A percentile compares a stretch with the other conserved stretches of the same genome.
Evolutionary conservation across 2,113 vertebrate genomes (phyloP).

Genomic region (Piprites chloris): DNA sequence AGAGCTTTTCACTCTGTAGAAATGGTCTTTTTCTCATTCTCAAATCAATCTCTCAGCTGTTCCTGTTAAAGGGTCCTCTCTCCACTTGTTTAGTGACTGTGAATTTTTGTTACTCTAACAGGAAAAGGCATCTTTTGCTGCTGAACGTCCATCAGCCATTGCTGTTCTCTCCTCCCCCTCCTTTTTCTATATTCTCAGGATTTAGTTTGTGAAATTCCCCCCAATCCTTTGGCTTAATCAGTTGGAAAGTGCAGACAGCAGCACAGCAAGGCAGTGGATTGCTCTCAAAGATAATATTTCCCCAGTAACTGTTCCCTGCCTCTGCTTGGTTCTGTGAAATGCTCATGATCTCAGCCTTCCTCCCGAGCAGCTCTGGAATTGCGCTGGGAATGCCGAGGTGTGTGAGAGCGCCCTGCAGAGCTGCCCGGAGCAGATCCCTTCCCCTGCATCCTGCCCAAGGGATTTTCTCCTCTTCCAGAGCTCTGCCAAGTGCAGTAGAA

Average conservation of each 20-base stretch:
- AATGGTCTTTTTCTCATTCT: constrained; percentile 10
- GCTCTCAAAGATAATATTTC: not conserved
- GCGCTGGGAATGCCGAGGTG: not conserved
- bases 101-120: not conserved
- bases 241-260: not conserved
- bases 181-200: not conserved
- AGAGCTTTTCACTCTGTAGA: not conserved
- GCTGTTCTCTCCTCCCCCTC: not conserved
- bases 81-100: not conserved
- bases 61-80: constrained; percentile 6
- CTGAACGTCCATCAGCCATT: not conserved
- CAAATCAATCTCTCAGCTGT: not conserved
- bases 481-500: not conserved
- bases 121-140: not conserved
- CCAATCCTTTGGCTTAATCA: not conserved
- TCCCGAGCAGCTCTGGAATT: not conserved
- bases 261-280: not conserved
- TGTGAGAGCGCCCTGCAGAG: not conserved
- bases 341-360: not conserved
- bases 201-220: not conserved
- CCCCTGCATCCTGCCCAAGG: not conserved
- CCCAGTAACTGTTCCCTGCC: not conserved
- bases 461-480: not conserved
- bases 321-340: not conserved
- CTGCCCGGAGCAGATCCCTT: not conserved